Evolutionary conservation across 64 coral and sea anemone genomes (phyloP), one percentile per base, ranked within the genome.

Genomic region (Stichodactyla helianthus): DNA sequence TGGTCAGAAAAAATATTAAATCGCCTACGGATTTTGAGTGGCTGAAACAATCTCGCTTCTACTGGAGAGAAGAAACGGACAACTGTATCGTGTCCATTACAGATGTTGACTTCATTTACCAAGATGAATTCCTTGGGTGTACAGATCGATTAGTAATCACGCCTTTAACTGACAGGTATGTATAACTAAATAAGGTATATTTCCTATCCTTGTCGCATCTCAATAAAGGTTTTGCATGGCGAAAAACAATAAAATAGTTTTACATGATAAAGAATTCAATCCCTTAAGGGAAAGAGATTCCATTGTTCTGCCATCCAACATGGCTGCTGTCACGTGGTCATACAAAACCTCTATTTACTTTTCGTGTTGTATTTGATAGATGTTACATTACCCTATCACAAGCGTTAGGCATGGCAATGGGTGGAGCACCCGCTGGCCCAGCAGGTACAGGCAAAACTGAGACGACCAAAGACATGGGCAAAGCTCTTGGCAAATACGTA

Each of bases 381-480:
- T 99, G 97, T 88, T 99, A 99, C 62, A 99, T 99, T 62, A 99
- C 97, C 23, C 88, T 99, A 35, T 79, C 97, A 67, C 97, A 99
- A 61, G 97, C 97, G 23, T 79, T 99, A 52, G 97, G 97, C 51
- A 99, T 99, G 97, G 94, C 97, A 67, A 99, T 99, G 97, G 97
- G 97, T 70, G 97, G 97, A 14, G 97, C 97, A 77, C 97, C 97
- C 20, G 97, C 97, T 82, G 97, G 97, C 23, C 97, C 97, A 6
- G 97, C 97, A 56, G 97, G 97, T 0, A 99, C 97, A 88, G 97
- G 97, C 28, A 99, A 99, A 82, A 99, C 97, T 51, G 97, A 99
- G 89, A 99, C 97, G 20, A 94, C 93, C 0, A 99, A 99, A 85
- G 95, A 98, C 84, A 98, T 98, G 95, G 95, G 95, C 10, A 98